Percentiles rank a stretch among this genome's conserved stretches.
Conservation (phyloP, 2,888 invertebrate species). For the Microdon myrmicae region DNA sequence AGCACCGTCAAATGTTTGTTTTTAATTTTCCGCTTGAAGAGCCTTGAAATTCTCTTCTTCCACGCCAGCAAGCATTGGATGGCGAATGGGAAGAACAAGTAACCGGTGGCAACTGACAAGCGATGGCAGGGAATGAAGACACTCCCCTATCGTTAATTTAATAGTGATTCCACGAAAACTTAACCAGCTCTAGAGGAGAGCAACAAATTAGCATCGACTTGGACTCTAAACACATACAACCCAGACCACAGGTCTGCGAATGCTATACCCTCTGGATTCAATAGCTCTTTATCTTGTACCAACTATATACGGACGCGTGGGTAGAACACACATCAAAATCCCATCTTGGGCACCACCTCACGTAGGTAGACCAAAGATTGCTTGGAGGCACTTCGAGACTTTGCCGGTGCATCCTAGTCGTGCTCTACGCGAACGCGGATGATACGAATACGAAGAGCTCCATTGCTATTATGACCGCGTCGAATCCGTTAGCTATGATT, state of each 20-base stretch:
- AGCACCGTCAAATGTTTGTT: constrained; percentile 42
- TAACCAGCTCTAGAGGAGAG: constrained; percentile 12
- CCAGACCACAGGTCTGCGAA: no score
- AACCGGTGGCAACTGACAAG: no score
- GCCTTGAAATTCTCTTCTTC: constrained; percentile 29
- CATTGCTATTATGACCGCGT: constrained; percentile 36
- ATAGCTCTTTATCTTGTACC: no score
- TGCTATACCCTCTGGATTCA: no score
- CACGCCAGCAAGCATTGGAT: background rate
- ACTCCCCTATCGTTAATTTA: constrained; percentile 47
- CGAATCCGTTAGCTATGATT: constrained; percentile 49
- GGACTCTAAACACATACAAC: constrained; percentile 9
- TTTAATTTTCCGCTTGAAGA: constrained; percentile 49
- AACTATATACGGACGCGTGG: no score
- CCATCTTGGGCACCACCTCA: background rate
- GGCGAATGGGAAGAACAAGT: no score
- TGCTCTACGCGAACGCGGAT: no score
- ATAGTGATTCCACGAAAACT: constrained; percentile 41
- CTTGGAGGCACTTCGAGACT: background rate
- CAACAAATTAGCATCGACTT: constrained; percentile 40
- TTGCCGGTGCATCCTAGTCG: constrained; percentile 3
- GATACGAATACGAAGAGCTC: background rate
- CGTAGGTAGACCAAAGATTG: constrained; percentile 1
- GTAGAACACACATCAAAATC: background rate
- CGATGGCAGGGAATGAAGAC: constrained; percentile 21